Evolutionary conservation across 2,888 invertebrate genomes (phyloP).

Genomic region (Drosophila recens): DNA sequence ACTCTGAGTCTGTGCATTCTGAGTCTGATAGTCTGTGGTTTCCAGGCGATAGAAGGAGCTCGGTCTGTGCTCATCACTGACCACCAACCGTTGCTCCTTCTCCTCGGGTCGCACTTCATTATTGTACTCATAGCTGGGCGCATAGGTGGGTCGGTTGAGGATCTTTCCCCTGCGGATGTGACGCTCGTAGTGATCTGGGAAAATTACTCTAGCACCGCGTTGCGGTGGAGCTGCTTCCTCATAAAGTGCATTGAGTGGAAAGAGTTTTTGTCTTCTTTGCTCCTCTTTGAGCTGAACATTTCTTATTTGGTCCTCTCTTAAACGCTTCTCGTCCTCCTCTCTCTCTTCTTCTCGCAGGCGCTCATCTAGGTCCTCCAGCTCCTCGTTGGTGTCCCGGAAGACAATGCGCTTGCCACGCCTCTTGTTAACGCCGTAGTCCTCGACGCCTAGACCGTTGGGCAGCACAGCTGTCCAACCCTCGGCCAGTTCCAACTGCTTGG

Average conservation of each 20-base stretch:
- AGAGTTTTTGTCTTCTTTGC: constrained; percentile 28
- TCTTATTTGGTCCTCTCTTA: constrained; percentile 33
- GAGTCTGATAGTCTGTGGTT: constrained; percentile 26
- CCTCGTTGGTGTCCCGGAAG: constrained; percentile 66
- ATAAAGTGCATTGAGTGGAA: constrained; percentile 57
- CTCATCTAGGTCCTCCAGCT: constrained; percentile 48
- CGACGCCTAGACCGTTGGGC: constrained; percentile 57
- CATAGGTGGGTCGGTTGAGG: constrained; percentile 78
- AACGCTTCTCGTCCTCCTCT: constrained; percentile 21
- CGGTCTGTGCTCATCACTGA: constrained; percentile 67
- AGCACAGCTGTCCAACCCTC: constrained; percentile 64
- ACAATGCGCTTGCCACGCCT: constrained; percentile 67
- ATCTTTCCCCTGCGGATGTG: constrained; percentile 82
- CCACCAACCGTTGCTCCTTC: constrained; percentile 66
- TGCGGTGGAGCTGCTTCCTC: constrained; percentile 71
- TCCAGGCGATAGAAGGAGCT: constrained; percentile 60
- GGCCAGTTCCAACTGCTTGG: constrained; percentile 43
- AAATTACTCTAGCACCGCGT: constrained; percentile 84
- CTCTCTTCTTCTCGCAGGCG: constrained; percentile 19
- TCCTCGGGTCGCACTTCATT: constrained; percentile 26
- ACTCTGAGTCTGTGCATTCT: constrained; percentile 13
- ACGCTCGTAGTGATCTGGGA: constrained; percentile 85
- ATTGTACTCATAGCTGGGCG: constrained; percentile 62
- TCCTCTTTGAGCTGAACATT: constrained; percentile 24
- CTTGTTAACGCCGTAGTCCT: constrained; percentile 46